Percentiles rank a stretch among this genome's conserved stretches.
These are phyloP conservation scores for Sinopyrophorus schimmeli DNA, from an alignment of 2,888 invertebrate genomes.

Conservation along the genomic window DNA sequence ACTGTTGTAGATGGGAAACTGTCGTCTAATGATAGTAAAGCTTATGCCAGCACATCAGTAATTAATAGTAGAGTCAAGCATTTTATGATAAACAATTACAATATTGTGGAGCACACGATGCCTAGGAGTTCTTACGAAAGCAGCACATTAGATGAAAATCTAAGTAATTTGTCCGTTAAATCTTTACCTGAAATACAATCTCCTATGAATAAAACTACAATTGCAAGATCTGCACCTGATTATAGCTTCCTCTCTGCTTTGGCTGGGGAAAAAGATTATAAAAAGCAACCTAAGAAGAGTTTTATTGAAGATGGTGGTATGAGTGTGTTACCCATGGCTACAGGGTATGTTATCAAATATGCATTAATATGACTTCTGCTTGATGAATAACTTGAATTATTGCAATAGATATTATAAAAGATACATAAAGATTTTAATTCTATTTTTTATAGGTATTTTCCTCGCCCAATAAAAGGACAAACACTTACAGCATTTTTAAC, in stretches of 20 bases:
- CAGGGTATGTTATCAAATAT: constrained; percentile 56
- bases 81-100: constrained; percentile 49
- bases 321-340: constrained; percentile 63
- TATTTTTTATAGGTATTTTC: constrained; percentile 59
- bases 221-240: constrained; percentile 48
- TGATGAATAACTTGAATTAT: no score
- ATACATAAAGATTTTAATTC: no score
- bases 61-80: constrained; percentile 38
- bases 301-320: constrained; percentile 64
- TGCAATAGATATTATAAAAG: no score
- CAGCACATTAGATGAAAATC: constrained; percentile 36
- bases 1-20: not conserved
- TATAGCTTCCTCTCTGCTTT: constrained; percentile 48
- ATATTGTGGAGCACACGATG: constrained; percentile 52
- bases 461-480: constrained; percentile 68
- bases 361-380: not conserved
- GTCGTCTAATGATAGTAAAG: constrained; percentile 3
- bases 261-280: constrained; percentile 56
- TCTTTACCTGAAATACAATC: constrained; percentile 39
- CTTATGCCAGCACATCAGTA: not conserved
- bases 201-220: constrained; percentile 36
- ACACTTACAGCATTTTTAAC: constrained; percentile 73
- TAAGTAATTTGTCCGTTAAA: constrained; percentile 39
- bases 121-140: constrained; percentile 40
- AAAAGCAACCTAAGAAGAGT: constrained; percentile 57